These are phyloP conservation scores for Echeneis naucrates DNA, from an alignment of 2,797 vertebrate species.

Conservation along the genomic window DNA sequence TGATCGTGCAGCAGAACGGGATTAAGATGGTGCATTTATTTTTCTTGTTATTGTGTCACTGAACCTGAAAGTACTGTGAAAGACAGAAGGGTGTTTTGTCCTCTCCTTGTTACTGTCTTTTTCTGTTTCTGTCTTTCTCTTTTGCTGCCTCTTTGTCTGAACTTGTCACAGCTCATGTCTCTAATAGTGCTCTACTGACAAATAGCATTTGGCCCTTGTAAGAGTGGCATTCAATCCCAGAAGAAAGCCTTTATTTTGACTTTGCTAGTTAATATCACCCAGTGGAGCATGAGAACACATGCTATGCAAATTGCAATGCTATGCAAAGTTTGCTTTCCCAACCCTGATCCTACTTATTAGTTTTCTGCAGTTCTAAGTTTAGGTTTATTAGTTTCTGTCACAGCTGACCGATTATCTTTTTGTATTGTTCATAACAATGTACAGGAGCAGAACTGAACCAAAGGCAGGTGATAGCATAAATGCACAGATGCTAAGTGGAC, in stretches of 20 bases:
- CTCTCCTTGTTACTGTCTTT: slow-evolving; percentile 1
- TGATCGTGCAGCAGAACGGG: slow-evolving; percentile 15
- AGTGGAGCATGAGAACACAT: neutral
- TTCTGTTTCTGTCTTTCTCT: slow-evolving; percentile 15
- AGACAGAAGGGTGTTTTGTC: slow-evolving; percentile 30
- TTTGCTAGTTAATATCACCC: slow-evolving; percentile 10
- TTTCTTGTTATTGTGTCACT: slow-evolving; percentile 24
- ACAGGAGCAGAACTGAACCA: neutral
- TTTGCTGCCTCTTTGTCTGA: slow-evolving; percentile 24
- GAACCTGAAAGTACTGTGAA: slow-evolving; percentile 24
- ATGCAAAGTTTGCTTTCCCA: too few relatives aligned
- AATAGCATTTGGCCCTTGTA: slow-evolving; percentile 49
- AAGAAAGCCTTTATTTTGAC: slow-evolving; percentile 24
- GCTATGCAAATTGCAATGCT: neutral
- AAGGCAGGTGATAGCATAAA: neutral
- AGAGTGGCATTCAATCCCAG: slow-evolving; percentile 20
- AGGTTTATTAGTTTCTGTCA: neutral
- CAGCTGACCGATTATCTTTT: neutral
- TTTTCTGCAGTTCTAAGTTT: neutral
- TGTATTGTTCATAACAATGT: neutral
- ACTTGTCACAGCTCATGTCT: slow-evolving; percentile 46
- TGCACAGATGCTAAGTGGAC: too few relatives aligned
- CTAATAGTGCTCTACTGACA: slow-evolving; percentile 45
- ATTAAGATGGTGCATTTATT: slow-evolving; percentile 21
- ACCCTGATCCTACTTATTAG: too few relatives aligned